Evolutionary conservation across 2,113 vertebrate genomes (phyloP).

Genomic region (Oenanthe melanoleuca): DNA sequence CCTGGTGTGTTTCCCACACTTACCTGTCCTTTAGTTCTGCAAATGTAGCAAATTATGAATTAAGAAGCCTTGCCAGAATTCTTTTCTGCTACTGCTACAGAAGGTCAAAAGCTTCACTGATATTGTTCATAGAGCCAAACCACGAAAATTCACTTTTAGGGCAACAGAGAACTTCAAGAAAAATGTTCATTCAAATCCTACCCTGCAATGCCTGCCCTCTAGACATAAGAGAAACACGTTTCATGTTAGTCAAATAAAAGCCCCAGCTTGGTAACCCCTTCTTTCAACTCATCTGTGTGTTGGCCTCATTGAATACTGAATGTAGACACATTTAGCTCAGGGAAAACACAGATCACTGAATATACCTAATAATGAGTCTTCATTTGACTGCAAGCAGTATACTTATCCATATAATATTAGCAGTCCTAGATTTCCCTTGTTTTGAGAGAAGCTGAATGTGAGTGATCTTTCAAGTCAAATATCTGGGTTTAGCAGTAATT

Average conservation of each 20-base stretch:
- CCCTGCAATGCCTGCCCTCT: not conserved
- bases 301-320: not conserved
- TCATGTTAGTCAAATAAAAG: not conserved
- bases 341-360: not conserved
- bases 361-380: not conserved
- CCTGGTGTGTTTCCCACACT: not conserved
- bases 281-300: not conserved
- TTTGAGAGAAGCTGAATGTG: not conserved
- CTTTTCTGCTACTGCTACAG: not conserved
- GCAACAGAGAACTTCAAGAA: not conserved
- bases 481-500: not conserved
- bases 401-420: not conserved
- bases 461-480: not conserved
- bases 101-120: not conserved
- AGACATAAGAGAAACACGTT: not conserved
- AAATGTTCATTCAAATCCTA: not conserved
- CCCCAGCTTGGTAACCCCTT: not conserved
- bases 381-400: not conserved
- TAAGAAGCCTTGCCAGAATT: not conserved
- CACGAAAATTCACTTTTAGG: not conserved
- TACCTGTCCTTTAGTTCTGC: not conserved
- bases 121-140: not conserved
- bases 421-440: not conserved
- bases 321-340: not conserved
- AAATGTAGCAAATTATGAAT: not conserved